Percentiles rank a stretch among this genome's conserved stretches.
phyloP scores from a whole-genome alignment of 2,797 vertebrate genomes.

The Acomys russatus region DNA sequence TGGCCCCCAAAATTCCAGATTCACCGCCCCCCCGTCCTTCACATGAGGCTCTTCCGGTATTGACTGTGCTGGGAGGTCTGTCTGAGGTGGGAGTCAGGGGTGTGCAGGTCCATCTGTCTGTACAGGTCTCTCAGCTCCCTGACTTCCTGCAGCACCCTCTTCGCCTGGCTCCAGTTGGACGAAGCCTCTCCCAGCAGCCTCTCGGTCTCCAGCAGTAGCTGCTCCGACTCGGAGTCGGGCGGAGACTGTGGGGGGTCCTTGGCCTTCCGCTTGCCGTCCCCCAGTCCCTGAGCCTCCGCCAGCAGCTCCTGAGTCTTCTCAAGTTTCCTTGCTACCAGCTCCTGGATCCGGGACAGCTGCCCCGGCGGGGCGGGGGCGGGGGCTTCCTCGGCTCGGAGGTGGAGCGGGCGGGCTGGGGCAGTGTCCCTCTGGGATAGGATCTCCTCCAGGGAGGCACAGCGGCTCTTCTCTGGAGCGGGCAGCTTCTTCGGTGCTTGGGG shows the following conservation, averaged over 20 bases:
- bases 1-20: not conserved
- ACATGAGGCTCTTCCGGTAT: conserved; percentile 93
- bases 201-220: conserved; percentile 93
- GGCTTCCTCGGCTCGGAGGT: conserved; percentile 78
- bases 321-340: conserved; percentile 95
- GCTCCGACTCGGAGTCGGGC: conserved; percentile 88
- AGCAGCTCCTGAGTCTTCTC: conserved; percentile 95
- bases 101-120: conserved; percentile 90
- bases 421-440: conserved; percentile 92
- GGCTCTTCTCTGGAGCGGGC: conserved; percentile 90
- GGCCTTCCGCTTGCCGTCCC: conserved; percentile 90
- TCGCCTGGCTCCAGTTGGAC: conserved; percentile 94
- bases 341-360: conserved; percentile 91
- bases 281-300: conserved; percentile 90
- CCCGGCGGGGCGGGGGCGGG: conserved; percentile 57
- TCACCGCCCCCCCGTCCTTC: conserved; percentile 76
- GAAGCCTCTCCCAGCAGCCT: conserved; percentile 94
- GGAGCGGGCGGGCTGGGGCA: conserved; percentile 65
- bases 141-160: conserved; percentile 94
- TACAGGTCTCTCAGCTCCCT: conserved; percentile 93
- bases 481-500: conserved; percentile 91
- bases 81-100: conserved; percentile 87
- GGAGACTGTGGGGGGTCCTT: conserved; percentile 86
- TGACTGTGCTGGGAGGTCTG: conserved; percentile 86
- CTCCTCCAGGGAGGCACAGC: conserved; percentile 96